Base-by-base conservation (phyloP, 1,140 invertebrate genomes). In the Bombus sylvicola region DNA sequence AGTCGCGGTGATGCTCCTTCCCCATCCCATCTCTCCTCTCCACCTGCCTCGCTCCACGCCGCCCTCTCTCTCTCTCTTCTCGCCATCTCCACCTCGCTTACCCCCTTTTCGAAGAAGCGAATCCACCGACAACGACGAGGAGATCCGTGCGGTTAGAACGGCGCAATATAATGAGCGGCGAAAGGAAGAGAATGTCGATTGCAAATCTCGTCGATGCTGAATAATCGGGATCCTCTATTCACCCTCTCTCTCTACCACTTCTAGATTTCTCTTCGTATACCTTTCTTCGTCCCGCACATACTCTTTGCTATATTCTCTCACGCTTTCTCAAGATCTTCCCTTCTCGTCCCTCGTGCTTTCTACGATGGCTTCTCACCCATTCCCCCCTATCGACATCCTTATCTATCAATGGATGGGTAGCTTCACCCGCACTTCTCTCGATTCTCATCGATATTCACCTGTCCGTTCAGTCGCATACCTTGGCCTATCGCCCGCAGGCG, bases 171-270 rank as follows among this genome's bases (percentile, higher is more conserved):
- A 91, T 87, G 92, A 92, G 91, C 88, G 90, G 92, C 88, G 87
- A 87, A 87, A 90, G 85, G 89, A 90, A 89, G 90, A 88, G 92
- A 92, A 92, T 87, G 92, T 92, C 92, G 92, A 92, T 93, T 92
- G 92, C 92, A 86, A 92, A 93, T 91, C 89, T 90, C 90, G 68
- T 69, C 76, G 89, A 91, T 89, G 89, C 87, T 91, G 90, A 91
- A 92, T 91, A 93, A 92, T 92, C 92, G 92, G 87, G 88, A 89
- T 89, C 81, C 91, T 87, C 87, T n/a, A 37, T 72, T 75, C 72
- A 59, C 43, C 85, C 73, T 76, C 83, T 84, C 76, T 62, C 47
- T 41, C 18, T 43, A 10, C 22, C 39, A 9, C 22, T 47, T 71
- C 64, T 18, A 34, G 31, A 22, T 34, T 66, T 66, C 64, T 31